These are phyloP conservation scores for Drosophila anomalipes DNA, from an alignment of 2,888 invertebrate genomes.

Conservation along the genomic window DNA sequence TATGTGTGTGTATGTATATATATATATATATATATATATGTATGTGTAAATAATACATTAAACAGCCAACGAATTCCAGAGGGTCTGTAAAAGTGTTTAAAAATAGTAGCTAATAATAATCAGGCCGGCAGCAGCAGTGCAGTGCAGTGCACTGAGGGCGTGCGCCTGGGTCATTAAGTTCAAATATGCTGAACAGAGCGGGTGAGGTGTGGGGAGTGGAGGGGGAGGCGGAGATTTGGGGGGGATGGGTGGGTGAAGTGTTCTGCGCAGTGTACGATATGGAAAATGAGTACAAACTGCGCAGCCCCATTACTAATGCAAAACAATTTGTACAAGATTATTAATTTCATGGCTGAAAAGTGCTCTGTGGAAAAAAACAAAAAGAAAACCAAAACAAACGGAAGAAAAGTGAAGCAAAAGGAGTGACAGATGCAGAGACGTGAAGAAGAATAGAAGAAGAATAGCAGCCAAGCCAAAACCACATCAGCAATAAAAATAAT, in stretches of 20 bases:
- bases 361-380: slow-evolving; percentile 22
- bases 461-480: slow-evolving; percentile 15
- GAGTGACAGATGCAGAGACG: neutral
- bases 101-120: slow-evolving; percentile 65
- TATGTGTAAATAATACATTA: neutral
- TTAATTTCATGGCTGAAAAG: slow-evolving; percentile 67
- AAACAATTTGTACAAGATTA: slow-evolving; percentile 70
- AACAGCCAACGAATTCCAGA: slow-evolving; percentile 57
- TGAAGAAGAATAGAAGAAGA: slow-evolving; percentile 8
- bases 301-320: slow-evolving; percentile 70
- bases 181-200: slow-evolving; percentile 20
- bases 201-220: neutral
- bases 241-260: slow-evolving; percentile 8
- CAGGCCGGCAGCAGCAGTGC: slow-evolving; percentile 26
- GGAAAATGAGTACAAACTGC: slow-evolving; percentile 60
- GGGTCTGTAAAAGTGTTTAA: slow-evolving; percentile 67
- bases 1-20: neutral
- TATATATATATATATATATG: neutral
- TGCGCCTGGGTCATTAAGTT: slow-evolving; percentile 58
- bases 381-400: slow-evolving; percentile 15
- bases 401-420: slow-evolving; percentile 18
- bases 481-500: slow-evolving; percentile 26
- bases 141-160: slow-evolving; percentile 55
- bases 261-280: slow-evolving; percentile 26
- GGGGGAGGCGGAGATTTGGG: neutral